Evolutionary conservation across 2,888 invertebrate species (phyloP).

Genomic region (Lasioglossum malachurum): DNA sequence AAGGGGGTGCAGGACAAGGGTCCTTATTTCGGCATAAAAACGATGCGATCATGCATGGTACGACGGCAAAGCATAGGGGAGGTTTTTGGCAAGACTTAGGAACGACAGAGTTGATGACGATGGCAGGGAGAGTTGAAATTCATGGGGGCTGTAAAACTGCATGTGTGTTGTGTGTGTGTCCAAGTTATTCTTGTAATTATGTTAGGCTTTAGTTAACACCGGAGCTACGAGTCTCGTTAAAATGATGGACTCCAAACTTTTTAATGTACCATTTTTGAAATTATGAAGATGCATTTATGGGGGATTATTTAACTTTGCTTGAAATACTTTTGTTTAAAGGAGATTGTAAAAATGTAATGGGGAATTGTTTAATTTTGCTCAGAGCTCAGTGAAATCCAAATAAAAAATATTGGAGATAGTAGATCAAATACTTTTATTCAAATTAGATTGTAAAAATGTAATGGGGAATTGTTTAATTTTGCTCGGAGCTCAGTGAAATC

Average conservation of each 20-base stretch:
- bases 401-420: too few relatives aligned
- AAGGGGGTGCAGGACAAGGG: background rate
- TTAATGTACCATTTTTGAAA: background rate
- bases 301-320: background rate
- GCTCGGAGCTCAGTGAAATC: too few relatives aligned
- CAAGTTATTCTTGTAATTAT: background rate
- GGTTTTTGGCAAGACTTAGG: background rate
- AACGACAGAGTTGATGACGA: background rate
- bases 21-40: background rate
- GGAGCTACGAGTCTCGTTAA: background rate
- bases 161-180: too few relatives aligned
- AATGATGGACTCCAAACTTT: background rate
- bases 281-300: background rate
- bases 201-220: background rate
- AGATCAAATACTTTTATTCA: too few relatives aligned
- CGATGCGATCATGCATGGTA: background rate
- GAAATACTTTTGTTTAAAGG: background rate
- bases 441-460: too few relatives aligned
- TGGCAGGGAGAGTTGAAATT: background rate
- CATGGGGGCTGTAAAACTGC: background rate
- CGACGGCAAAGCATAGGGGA: background rate
- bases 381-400: background rate
- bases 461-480: too few relatives aligned
- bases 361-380: background rate
- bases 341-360: background rate